Evolutionary conservation across 2,797 vertebrate genomes (phyloP), one percentile per base, ranked within the genome.

Genomic region (Argya squamiceps): DNA sequence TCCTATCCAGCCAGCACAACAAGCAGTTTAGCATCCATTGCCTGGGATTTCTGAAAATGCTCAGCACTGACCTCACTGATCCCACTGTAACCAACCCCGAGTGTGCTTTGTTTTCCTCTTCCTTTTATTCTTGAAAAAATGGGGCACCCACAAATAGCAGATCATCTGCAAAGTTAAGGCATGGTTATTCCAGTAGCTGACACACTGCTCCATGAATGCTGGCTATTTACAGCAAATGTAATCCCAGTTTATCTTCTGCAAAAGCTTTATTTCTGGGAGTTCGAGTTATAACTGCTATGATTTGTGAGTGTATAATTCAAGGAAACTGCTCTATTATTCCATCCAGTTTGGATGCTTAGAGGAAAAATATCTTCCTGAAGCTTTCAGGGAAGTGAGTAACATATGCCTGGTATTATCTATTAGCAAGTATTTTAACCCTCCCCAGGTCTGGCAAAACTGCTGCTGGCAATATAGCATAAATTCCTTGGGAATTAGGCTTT

Each of bases 251-350:
- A 94, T 89, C 76, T 88, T 49, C 79, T 90, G 43, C 47, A 26
- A 91, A 96, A 93, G 76, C 69, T 92, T 88, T 94, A 69, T 75
- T 91, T 91, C 87, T 84, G 84, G 62, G 86, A 86, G 62, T 52
- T 83, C 55, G 50, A 24, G 71, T 63, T 88, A 26, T 70, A 89
- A 91, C 79, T 71, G 91, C 60, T 85, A 4, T 77, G 58, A 88
- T 95, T 93, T 85, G 63, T 34, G 21, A 89, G 76, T 46, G 76
- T 39, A 16, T 76, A 77, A 55, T 84, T 88, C 58, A 92, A 58
- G 73, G 56, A 92, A 95, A 85, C 39, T 39, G 12, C 50, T 84
- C 68, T 70, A n/a, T 74, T 84, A 91, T 88, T 92, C 58, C 8
- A 0, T 71, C 37, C 26, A 86, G 11, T 84, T 59, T 39, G 22